Evolutionary conservation across 2,113 vertebrate genomes (phyloP), one percentile per base, ranked within the genome.

Genomic region (Psophia crepitans): DNA sequence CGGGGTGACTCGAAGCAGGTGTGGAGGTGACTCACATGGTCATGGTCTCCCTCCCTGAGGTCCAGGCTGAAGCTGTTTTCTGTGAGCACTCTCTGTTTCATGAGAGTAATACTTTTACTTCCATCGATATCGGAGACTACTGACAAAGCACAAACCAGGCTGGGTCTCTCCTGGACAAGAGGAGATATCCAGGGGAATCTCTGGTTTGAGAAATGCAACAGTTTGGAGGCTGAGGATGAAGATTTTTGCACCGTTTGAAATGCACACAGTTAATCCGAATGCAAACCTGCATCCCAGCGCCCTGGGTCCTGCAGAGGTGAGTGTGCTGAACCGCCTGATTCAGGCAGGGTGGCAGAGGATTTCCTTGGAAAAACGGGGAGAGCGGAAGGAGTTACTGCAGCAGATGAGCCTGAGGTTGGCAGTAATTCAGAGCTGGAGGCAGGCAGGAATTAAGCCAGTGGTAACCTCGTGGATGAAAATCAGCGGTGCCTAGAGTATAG

Each of bases 381-480:
- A 56, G 35, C 0, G 1, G 41, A 51, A 83, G 49, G 57, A 28
- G 11, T 30, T 60, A 19, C 5, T 37, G 56, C 81, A 90, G 27
- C 6, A 1, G 58, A 51, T 57, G 24, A 60, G 28, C 27, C 33
- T 15, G 32, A 43, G 18, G 15, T 57, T 43, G 24, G 11, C 54
- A 73, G 20, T 18, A 30, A 48, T 7, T n/a, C 32, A 32, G 66
- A 79, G 41, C 46, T 61, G 46, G 63, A 57, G 26, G 18, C 7
- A 1, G 4, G 14, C 19, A 11, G 21, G 8, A 23, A 28, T 28
- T 5, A 54, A 54, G 46, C 64, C 51, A 2, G 0, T 39, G 32
- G 33, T 54, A 20, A 43, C 46, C 41, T 61, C 2, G 3, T 35
- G 35, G 28, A 4, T 51, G 53, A 39, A 54, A 65, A 49, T 44